Evolutionary conservation across 2,888 invertebrate genomes (phyloP).

Genomic region (Athalia cordata): DNA sequence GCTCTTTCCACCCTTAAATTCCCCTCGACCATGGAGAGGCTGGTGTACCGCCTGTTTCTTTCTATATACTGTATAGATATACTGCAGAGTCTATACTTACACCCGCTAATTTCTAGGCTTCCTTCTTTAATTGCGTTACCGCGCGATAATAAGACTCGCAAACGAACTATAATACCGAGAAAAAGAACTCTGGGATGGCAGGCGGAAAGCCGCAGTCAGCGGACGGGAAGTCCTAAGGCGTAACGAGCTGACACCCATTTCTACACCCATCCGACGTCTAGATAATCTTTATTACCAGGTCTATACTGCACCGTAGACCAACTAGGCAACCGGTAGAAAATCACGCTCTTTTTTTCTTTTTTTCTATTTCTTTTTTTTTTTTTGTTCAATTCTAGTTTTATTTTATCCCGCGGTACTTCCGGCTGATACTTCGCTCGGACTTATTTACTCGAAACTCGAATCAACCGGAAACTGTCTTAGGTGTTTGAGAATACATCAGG

Average conservation of each 20-base stretch:
- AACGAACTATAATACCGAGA: slow-evolving; percentile 12
- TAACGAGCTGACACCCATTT: slow-evolving; percentile 66
- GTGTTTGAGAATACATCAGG: too few relatives aligned
- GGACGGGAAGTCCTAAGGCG: slow-evolving; percentile 48
- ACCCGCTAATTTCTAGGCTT: slow-evolving; percentile 70
- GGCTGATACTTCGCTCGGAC: too few relatives aligned
- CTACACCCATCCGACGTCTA: slow-evolving; percentile 60
- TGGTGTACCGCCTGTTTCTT: slow-evolving; percentile 46
- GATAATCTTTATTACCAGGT: slow-evolving; percentile 59
- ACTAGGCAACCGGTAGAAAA: slow-evolving; percentile 26
- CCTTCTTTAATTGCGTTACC: slow-evolving; percentile 70
- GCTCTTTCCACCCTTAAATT: slow-evolving; percentile 51
- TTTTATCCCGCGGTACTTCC: too few relatives aligned
- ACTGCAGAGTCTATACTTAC: slow-evolving; percentile 66
- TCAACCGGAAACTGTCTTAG: too few relatives aligned
- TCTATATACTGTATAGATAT: slow-evolving; percentile 37
- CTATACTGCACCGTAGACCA: neutral
- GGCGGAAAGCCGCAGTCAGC: neutral
- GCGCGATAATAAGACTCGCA: slow-evolving; percentile 65
- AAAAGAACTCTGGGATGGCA: slow-evolving; percentile 4
- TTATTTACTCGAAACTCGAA: too few relatives aligned
- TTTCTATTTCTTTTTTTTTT: slow-evolving; percentile 16
- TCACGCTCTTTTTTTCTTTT: slow-evolving; percentile 5
- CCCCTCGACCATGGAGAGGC: slow-evolving; percentile 20
- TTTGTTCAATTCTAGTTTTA: neutral